A percentile compares a stretch with the other conserved stretches of the same genome.
phyloP scores from a whole-genome alignment of 2,888 invertebrate species.

The Cerastoderma edule region DNA sequence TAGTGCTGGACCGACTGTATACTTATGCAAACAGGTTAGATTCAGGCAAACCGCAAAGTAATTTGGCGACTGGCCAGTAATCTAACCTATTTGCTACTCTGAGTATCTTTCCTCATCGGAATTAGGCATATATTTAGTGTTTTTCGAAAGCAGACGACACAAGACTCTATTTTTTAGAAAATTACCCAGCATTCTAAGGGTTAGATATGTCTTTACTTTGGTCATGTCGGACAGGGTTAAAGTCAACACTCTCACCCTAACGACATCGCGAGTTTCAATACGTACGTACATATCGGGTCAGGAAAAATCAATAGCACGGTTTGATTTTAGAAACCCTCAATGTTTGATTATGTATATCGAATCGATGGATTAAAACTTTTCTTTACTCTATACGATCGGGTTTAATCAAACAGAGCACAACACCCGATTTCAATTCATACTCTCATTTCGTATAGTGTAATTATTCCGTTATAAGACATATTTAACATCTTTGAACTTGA shows the following conservation, averaged over 20 bases:
- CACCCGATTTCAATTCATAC: too few relatives aligned
- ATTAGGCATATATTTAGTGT: too few relatives aligned
- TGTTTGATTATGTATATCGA: constrained; percentile 9
- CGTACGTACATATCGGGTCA: neutral
- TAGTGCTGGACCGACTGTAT: neutral
- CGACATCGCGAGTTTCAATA: neutral
- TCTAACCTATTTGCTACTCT: too few relatives aligned
- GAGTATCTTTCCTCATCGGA: too few relatives aligned
- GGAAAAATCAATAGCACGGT: constrained; percentile 6
- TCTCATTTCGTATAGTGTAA: too few relatives aligned
- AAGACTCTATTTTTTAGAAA: neutral
- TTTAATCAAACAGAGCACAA: too few relatives aligned
- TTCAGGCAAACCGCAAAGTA: neutral
- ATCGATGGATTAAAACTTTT: constrained; percentile 10
- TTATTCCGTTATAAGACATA: too few relatives aligned
- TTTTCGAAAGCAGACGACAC: neutral
- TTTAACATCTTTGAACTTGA: too few relatives aligned
- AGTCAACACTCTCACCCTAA: constrained; percentile 12
- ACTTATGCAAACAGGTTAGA: neutral
- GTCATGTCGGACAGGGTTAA: neutral
- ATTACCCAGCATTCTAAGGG: neutral
- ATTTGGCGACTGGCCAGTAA: neutral
- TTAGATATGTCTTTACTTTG: neutral
- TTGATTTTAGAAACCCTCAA: constrained; percentile 6
- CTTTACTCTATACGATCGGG: too few relatives aligned